Base-by-base conservation (phyloP, 2,113 vertebrate species). In the Chaenocephalus aceratus region DNA sequence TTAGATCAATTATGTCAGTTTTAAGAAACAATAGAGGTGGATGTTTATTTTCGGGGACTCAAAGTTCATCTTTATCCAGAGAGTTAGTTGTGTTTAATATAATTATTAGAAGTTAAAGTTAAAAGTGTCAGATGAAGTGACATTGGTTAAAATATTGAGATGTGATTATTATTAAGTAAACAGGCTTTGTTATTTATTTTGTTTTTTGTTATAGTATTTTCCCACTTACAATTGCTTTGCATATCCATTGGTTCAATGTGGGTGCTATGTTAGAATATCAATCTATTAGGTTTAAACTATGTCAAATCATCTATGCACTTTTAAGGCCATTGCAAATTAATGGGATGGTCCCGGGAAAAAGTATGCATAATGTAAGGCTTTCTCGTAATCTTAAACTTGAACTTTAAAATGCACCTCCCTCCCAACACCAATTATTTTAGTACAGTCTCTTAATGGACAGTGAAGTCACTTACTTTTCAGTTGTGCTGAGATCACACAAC, bases 401-500 rank as follows among this genome's bases (percentile, higher is more conserved):
- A 41, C 36, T 41, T 41, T 41, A 6, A 41, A 41, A 41, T 41
- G 5, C 36, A 41, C 1, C 36, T 6, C 36, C 36, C 36, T 8
- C 36, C 23, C 2, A 30, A 16, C 10, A 1, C 14, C 11, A 59
- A 18, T 53, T 5, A 26, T 46, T 64, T 26, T 51, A 44, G 15
- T 30, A 72, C n/a, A 51, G 6, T 41, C 54, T 30, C 45, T 44
- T 34, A 61, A 9, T n/a, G 13, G 18, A 1, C 13, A 51, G 65
- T 45, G 3, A 69, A 73, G 41, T 49, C 11, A 95, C 97, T 97
- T 94, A 98, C 97, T 83, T 93, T 88, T 95, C 91, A 48, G 92
- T 88, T 57, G 87, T 58, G 60, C 76, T 90, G 84, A 81, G 89
- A 89, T 96, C 95, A 85, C 97, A 98, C 71, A 96, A 93, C 86